Evolutionary conservation across 2,797 vertebrate genomes (phyloP).

Genomic region (Vireo griseus): DNA sequence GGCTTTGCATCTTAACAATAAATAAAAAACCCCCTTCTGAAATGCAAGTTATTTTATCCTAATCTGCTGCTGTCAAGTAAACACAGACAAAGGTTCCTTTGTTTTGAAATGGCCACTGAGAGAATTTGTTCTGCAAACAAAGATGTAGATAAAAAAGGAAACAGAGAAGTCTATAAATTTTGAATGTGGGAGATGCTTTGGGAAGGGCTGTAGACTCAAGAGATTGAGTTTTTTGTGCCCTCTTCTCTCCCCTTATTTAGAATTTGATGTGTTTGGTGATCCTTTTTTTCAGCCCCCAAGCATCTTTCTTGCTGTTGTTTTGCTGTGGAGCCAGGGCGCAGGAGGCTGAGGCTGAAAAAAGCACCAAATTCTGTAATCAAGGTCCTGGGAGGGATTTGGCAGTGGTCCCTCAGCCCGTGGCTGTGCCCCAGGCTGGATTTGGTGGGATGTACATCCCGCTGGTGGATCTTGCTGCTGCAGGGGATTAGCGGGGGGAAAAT

Average conservation of each 20-base stretch:
- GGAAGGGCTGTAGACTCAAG: not conserved
- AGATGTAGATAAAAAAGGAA: not conserved
- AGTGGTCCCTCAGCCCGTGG: not conserved
- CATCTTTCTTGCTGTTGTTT: not conserved
- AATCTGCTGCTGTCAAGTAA: slow-evolving; percentile 30
- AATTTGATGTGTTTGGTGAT: not conserved
- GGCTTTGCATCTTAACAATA: slow-evolving; percentile 18
- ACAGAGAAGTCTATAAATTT: not conserved
- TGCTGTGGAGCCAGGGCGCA: not conserved
- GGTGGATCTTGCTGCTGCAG: not conserved
- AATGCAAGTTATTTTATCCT: slow-evolving; percentile 32
- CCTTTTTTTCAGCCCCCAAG: fast-evolving
- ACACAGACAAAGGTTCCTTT: slow-evolving; percentile 15
- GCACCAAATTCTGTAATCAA: not conserved
- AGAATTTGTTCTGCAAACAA: slow-evolving; percentile 33
- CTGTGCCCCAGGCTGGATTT: not conserved
- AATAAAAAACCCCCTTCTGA: not conserved
- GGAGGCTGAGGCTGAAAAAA: not conserved
- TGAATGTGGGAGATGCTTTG: not conserved
- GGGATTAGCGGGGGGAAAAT: not conserved
- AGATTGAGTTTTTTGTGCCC: not conserved
- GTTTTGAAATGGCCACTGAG: not conserved
- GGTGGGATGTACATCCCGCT: not conserved
- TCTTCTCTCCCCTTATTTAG: not conserved
- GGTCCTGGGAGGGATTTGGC: not conserved